phyloP scores from a whole-genome alignment of 2,888 invertebrate genomes.

The Linnaemya vulpina region DNA sequence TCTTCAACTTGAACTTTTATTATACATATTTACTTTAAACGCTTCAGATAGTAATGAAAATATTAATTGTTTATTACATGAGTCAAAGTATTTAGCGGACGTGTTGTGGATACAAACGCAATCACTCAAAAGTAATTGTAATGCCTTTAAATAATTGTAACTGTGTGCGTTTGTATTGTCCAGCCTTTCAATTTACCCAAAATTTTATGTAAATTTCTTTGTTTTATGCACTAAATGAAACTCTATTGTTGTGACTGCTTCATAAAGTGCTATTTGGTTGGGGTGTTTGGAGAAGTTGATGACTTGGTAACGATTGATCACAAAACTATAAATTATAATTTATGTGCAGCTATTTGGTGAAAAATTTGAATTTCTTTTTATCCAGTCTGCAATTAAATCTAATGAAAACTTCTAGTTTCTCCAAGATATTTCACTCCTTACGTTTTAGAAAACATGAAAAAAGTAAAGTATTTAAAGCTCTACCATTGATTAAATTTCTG shows the following conservation, averaged over 20 bases:
- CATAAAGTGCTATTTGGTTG: background rate
- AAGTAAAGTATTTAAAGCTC: no score
- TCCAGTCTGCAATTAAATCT: no score
- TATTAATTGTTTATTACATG: slow-evolving; percentile 57
- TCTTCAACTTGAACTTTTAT: slow-evolving; percentile 67
- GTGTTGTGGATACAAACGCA: slow-evolving; percentile 48
- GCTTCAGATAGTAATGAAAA: background rate
- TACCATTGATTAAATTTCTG: no score
- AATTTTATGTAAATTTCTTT: slow-evolving; percentile 60
- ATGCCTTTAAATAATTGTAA: background rate
- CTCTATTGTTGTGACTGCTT: slow-evolving; percentile 4
- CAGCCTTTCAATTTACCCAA: slow-evolving; percentile 43
- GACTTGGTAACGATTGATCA: background rate
- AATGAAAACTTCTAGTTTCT: no score
- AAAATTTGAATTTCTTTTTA: no score
- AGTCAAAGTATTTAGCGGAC: slow-evolving; percentile 51
- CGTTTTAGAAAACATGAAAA: no score
- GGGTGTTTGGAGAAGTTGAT: background rate
- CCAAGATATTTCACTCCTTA: no score
- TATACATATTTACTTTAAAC: background rate
- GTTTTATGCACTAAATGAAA: slow-evolving; percentile 24
- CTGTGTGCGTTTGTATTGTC: background rate
- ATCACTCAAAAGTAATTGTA: slow-evolving; percentile 21
- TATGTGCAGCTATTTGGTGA: no score
- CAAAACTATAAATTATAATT: background rate